Evolutionary conservation across 2,888 invertebrate species (phyloP).

Genomic region (Pterostichus madidus): DNA sequence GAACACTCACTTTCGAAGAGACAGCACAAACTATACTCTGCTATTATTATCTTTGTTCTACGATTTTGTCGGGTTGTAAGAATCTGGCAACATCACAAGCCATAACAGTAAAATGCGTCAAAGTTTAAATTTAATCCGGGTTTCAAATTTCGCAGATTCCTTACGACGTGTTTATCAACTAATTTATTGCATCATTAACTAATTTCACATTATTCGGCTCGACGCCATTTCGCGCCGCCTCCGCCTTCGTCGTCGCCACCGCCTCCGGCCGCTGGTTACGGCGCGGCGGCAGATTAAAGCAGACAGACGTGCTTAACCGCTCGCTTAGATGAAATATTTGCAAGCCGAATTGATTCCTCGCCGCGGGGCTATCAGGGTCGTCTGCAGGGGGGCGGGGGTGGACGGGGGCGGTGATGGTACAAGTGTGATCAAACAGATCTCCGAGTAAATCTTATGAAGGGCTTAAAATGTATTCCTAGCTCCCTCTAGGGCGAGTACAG

Average conservation of each 20-base stretch:
- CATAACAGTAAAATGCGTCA: not conserved
- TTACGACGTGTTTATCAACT: slow-evolving; percentile 64
- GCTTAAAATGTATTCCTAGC: slow-evolving; percentile 62
- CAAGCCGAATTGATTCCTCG: slow-evolving; percentile 66
- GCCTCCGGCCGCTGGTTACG: slow-evolving; percentile 35
- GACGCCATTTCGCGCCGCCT: slow-evolving; percentile 56
- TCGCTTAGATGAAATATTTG: slow-evolving; percentile 61
- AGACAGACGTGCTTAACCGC: slow-evolving; percentile 59
- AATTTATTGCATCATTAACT: slow-evolving; percentile 67
- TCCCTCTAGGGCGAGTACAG: slow-evolving; percentile 22
- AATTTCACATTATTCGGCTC: slow-evolving; percentile 65
- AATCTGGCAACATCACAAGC: too few species aligned
- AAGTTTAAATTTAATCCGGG: slow-evolving; percentile 12
- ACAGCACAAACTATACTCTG: too few species aligned
- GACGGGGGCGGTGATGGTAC: slow-evolving; percentile 9
- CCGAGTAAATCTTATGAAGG: slow-evolving; percentile 63
- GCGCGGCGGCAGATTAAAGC: slow-evolving; percentile 50
- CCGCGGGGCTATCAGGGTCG: slow-evolving; percentile 44
- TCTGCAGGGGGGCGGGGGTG: not conserved
- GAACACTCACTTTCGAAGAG: too few species aligned
- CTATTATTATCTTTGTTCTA: too few species aligned
- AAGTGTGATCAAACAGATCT: slow-evolving; percentile 67
- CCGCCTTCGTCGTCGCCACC: not conserved
- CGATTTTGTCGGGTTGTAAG: too few species aligned
- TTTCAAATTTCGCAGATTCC: slow-evolving; percentile 60